A percentile compares a stretch with the other conserved stretches of the same genome.
Conservation (phyloP, 1,140 invertebrate genomes). For the Phthorimaea operculella region DNA sequence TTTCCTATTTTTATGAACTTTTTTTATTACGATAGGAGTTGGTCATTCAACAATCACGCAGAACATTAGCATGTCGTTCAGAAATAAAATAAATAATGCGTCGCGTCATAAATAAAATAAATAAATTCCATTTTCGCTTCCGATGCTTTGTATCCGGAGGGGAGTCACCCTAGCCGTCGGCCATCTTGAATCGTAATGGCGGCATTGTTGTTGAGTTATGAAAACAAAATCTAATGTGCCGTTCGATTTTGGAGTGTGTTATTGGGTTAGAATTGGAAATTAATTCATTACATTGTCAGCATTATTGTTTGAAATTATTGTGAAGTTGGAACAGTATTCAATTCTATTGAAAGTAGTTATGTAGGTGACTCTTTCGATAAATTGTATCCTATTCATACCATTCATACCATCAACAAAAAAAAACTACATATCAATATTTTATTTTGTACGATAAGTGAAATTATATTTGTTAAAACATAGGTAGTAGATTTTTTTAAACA, state of each 20-base stretch:
- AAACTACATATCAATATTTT: not conserved
- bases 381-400: no score
- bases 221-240: slow-evolving; percentile 2
- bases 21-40: slow-evolving; percentile 3
- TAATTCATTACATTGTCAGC: no score
- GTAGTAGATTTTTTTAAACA: no score
- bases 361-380: no score
- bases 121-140: slow-evolving; percentile 24
- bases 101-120: slow-evolving; percentile 22
- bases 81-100: slow-evolving; percentile 39
- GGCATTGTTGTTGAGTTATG: slow-evolving; percentile 25
- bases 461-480: no score
- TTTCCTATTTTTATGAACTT: slow-evolving; percentile 1
- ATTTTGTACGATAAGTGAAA: no score
- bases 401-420: no score
- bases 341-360: no score
- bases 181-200: slow-evolving; percentile 38
- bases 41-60: slow-evolving; percentile 19
- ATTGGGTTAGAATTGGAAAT: slow-evolving; percentile 1
- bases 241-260: slow-evolving; percentile 1
- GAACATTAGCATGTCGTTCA: slow-evolving; percentile 32
- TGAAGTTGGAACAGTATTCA: no score
- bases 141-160: slow-evolving; percentile 34
- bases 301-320: not conserved
- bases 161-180: slow-evolving; percentile 44